Conservation (phyloP, 2,113 vertebrate genomes). For the Baryphthengus martii region DNA sequence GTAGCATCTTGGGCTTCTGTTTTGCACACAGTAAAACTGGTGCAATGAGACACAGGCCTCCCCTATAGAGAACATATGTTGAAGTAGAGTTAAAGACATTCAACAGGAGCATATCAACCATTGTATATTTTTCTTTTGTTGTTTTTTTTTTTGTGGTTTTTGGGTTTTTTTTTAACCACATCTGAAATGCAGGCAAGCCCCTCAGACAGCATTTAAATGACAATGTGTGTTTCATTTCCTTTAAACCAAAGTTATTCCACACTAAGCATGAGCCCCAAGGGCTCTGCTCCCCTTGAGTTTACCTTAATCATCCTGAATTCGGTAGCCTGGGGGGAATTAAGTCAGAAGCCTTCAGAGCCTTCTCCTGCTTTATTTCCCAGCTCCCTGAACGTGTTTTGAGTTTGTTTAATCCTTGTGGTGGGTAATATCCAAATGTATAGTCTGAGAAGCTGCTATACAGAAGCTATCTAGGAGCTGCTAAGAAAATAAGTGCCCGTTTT, state of each 20-base stretch:
- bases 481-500: not conserved
- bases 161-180: not conserved
- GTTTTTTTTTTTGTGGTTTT: not conserved
- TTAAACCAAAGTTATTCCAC: slow-evolving; percentile 12
- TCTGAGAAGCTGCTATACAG: not conserved
- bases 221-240: slow-evolving; percentile 32
- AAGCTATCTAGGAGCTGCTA: not conserved
- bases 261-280: not conserved
- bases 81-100: not conserved
- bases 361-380: not conserved
- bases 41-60: not conserved
- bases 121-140: not conserved
- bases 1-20: not conserved
- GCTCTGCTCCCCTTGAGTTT: not conserved
- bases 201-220: not conserved
- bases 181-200: not conserved
- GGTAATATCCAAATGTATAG: not conserved
- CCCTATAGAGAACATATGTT: not conserved
- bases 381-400: not conserved
- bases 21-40: not conserved
- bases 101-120: not conserved
- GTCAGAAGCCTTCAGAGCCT: not conserved
- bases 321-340: not conserved
- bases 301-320: not conserved
- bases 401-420: not conserved